Evolutionary conservation across 2,888 invertebrate genomes (phyloP), one percentile per base, ranked within the genome.

Genomic region (Melanostoma scalare): DNA sequence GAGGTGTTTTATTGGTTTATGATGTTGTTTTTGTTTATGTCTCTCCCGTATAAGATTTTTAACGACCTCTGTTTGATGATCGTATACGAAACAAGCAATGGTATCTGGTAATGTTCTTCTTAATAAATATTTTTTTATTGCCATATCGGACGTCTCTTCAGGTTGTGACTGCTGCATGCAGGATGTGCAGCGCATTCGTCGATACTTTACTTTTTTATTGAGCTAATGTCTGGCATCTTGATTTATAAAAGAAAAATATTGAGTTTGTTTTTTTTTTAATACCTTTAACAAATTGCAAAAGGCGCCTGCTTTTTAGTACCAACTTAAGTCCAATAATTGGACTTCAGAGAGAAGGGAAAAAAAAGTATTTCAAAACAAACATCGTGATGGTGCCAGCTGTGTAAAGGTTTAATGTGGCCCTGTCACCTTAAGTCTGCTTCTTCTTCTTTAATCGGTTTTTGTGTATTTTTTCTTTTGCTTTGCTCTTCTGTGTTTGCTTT

Each of bases 371-470:
- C 68, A 73, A 84, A 20, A 78, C 74, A 84, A 84, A 73, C 20
- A 20, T 84, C 63, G 69, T 68, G 63, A 69, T 74, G 82, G 60
- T 71, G 74, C 82, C 82, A 78, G 82, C 82, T 84, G 82, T 78
- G 77, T 78, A 74, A 78, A 69, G 74, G 74, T 74, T 78, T 78
- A 84, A 84, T 78, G 82, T 73, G 78, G 65, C 74, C 69, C 69
- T 78, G 78, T 74, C 82, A 84, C 67, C 82, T 82, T 73, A 73
- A 53, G 68, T 78, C 71, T 68, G 61, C 48, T 42, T 44, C n/a
- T 35, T n/a, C 20, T 40, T 33, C 44, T 53, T 48, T 44, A 20
- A 20, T 20, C 55, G 2, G 6, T 31, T 9, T 4, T 48, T 46
- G 6, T 5, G 8, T 30, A 30, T 36, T 56, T 52, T 2, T 55